phyloP scores from a whole-genome alignment of 2,797 vertebrate species.

The Balearica regulorum region DNA sequence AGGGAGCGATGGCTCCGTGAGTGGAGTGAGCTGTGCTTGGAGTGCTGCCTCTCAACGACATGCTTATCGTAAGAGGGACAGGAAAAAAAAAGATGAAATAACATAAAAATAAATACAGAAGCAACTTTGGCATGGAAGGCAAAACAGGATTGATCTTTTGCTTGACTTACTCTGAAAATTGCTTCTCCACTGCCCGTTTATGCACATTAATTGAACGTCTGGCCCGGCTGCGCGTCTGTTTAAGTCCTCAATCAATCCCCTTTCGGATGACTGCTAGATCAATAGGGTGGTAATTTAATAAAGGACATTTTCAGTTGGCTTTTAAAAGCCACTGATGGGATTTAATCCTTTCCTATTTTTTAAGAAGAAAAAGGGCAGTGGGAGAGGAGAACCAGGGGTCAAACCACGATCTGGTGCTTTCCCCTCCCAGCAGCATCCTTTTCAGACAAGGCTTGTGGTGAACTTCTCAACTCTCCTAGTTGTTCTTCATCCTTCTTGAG shows the following conservation, averaged over 20 bases:
- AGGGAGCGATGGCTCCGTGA: neutral
- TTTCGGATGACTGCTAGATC: slow-evolving; percentile 34
- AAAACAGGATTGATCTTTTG: slow-evolving; percentile 65
- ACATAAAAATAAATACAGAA: slow-evolving; percentile 30
- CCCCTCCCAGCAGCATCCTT: neutral
- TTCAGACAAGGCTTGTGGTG: neutral
- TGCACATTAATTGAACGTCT: slow-evolving; percentile 62
- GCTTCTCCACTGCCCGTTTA: slow-evolving; percentile 60
- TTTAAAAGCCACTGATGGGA: neutral
- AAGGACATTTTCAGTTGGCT: slow-evolving; percentile 38
- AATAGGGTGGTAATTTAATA: slow-evolving; percentile 68
- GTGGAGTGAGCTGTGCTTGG: neutral
- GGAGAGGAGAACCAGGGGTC: neutral
- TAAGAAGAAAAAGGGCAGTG: neutral
- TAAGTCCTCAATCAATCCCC: slow-evolving; percentile 64
- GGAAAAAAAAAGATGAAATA: neutral
- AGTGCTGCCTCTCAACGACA: neutral
- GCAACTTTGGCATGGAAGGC: slow-evolving; percentile 13
- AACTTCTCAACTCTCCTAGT: neutral
- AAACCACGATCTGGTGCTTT: neutral
- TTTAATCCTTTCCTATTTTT: slow-evolving; percentile 15
- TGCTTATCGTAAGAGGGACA: neutral
- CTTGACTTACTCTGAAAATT: slow-evolving; percentile 61
- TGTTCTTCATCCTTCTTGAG: neutral
- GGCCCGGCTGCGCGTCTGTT: slow-evolving; percentile 38